These are phyloP conservation scores for Apis mellifera DNA, from an alignment of 1,140 invertebrate genomes.

Conservation along the genomic window DNA sequence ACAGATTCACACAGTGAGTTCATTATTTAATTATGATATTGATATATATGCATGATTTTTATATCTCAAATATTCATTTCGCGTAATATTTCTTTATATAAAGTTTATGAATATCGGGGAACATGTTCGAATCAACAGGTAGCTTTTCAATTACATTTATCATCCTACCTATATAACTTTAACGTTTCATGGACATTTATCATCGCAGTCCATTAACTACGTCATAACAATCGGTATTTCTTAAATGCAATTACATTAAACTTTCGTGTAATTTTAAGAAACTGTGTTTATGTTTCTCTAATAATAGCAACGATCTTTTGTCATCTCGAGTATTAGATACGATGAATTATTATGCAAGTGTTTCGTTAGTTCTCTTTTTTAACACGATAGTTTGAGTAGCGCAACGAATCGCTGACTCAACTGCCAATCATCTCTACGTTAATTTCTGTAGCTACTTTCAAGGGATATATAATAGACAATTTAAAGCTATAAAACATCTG, in stretches of 20 bases:
- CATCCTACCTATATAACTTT: constrained; percentile 39
- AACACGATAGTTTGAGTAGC: constrained; percentile 23
- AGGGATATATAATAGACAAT: neutral
- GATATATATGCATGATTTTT: neutral
- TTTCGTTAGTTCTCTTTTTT: constrained; percentile 48
- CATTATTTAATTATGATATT: constrained; percentile 19
- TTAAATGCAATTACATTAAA: constrained; percentile 53
- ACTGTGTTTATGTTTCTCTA: constrained; percentile 33
- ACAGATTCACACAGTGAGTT: constrained; percentile 3
- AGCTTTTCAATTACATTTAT: constrained; percentile 37
- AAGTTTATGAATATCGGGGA: constrained; percentile 48
- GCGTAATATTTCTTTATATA: constrained; percentile 30
- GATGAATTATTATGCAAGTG: constrained; percentile 56
- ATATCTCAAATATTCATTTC: neutral
- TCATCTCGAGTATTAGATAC: constrained; percentile 12
- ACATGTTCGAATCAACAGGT: constrained; percentile 55
- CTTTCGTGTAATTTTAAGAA: constrained; percentile 32
- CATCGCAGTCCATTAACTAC: constrained; percentile 50
- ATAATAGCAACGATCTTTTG: constrained; percentile 40
- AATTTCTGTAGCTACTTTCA: neutral
- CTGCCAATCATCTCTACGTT: constrained; percentile 45
- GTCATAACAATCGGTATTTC: constrained; percentile 57
- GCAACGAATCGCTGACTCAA: constrained; percentile 58
- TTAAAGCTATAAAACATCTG: neutral
- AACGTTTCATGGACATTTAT: constrained; percentile 55